Evolutionary conservation across 1,140 invertebrate species (phyloP).

Genomic region (Zophobas atratus): DNA sequence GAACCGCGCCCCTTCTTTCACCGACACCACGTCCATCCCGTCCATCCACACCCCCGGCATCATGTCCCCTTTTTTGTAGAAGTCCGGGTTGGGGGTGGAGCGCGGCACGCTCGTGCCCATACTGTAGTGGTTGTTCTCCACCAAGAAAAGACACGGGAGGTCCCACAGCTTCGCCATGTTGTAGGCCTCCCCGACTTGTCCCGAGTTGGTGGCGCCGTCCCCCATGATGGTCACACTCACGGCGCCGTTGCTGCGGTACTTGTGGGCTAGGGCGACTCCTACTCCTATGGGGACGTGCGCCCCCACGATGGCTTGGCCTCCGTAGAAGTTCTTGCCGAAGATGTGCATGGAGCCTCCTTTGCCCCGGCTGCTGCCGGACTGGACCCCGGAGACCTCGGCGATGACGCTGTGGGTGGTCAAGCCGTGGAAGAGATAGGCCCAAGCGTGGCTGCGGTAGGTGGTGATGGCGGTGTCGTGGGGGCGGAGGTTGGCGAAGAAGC

Average conservation of each 20-base stretch:
- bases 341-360: conserved; percentile 98
- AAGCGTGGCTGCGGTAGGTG: conserved; percentile 97
- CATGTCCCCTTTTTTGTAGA: conserved; percentile 96
- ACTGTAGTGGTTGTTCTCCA: conserved; percentile 97
- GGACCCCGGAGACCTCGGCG: conserved; percentile 92
- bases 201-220: conserved; percentile 98
- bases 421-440: conserved; percentile 85
- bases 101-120: conserved; percentile 97
- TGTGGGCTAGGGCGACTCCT: conserved; percentile 93
- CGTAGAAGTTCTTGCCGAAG: conserved; percentile 94
- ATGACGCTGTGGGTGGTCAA: conserved; percentile 84
- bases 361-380: conserved; percentile 91
- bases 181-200: conserved; percentile 86
- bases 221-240: conserved; percentile 94
- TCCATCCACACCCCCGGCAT: conserved; percentile 96
- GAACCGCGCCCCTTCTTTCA: conserved; percentile 90
- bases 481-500: conserved; percentile 90
- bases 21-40: conserved; percentile 97
- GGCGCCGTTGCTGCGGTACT: conserved; percentile 88
- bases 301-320: conserved; percentile 99
- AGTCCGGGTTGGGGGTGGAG: conserved; percentile 90
- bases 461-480: conserved; percentile 94
- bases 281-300: conserved; percentile 97
- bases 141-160: conserved; percentile 95
- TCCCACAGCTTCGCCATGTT: conserved; percentile 93